A percentile compares a stretch with the other conserved stretches of the same genome.
Conservation (phyloP, 2,888 invertebrate species). For the Synergus umbraculus region DNA sequence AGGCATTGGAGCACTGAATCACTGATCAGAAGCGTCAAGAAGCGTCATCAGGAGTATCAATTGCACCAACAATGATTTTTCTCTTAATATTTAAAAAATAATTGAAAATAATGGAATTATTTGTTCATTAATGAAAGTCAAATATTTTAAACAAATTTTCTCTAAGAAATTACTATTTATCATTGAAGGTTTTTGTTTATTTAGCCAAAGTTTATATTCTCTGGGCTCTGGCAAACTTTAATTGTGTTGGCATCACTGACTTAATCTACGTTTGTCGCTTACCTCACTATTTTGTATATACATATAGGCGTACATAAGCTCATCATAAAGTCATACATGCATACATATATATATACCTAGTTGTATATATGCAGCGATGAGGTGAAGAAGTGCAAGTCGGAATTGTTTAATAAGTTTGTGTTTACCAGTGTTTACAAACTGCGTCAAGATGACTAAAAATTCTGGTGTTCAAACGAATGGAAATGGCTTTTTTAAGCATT, state of each 20-base stretch:
- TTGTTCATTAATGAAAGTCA: neutral
- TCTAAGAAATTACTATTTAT: neutral
- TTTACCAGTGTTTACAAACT: neutral
- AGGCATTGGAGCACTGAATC: no score
- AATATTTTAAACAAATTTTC: neutral
- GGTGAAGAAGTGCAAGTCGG: neutral
- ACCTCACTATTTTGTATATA: no score
- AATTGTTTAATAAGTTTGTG: slow-evolving; percentile 12
- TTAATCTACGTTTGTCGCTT: no score
- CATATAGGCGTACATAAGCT: neutral
- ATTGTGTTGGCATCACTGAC: neutral
- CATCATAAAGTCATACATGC: neutral
- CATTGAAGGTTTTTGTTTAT: neutral
- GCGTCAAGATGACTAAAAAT: neutral
- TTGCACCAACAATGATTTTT: no score
- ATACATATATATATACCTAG: no score
- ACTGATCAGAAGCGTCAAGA: no score
- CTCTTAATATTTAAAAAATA: neutral
- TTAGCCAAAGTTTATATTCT: neutral
- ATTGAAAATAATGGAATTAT: neutral
- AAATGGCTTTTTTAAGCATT: neutral
- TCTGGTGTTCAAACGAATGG: slow-evolving; percentile 12
- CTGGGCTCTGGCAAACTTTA: neutral
- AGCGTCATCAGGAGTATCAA: no score
- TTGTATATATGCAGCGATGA: neutral